Percentiles rank a stretch among this genome's conserved stretches.
These are phyloP conservation scores for Pholis gunnellus DNA, from an alignment of 2,113 vertebrate genomes.

Conservation along the genomic window DNA sequence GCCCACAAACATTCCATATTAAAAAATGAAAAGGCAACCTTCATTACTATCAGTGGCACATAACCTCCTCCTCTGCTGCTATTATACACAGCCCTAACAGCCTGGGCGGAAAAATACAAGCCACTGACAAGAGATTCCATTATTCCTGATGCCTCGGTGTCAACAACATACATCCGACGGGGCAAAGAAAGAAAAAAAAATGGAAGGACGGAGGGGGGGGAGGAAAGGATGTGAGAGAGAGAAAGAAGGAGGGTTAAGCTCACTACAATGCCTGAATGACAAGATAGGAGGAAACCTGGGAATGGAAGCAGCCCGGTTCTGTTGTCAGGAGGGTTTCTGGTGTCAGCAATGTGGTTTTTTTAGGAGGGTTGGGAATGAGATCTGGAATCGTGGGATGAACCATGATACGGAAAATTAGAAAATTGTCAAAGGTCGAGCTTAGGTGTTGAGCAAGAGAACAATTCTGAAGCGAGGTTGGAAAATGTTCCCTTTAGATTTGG, in stretches of 20 bases:
- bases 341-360: constrained; percentile 57
- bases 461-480: constrained; percentile 5
- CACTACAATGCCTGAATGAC: constrained; percentile 73
- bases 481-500: constrained; percentile 12
- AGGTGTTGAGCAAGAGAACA: constrained; percentile 16
- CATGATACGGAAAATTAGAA: constrained; percentile 46
- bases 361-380: constrained; percentile 13
- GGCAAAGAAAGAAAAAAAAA: constrained; percentile 64
- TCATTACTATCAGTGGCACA: constrained; percentile 85
- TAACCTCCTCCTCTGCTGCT: constrained; percentile 76
- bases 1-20: constrained; percentile 85
- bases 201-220: constrained; percentile 52
- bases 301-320: constrained; percentile 62
- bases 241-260: constrained; percentile 71
- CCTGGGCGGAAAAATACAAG: constrained; percentile 79
- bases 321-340: constrained; percentile 59
- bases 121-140: constrained; percentile 80
- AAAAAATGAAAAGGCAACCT: constrained; percentile 84
- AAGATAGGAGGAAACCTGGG: constrained; percentile 72
- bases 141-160: constrained; percentile 81
- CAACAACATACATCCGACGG: constrained; percentile 77
- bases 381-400: constrained; percentile 39
- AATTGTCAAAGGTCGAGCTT: constrained; percentile 28
- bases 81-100: constrained; percentile 80
- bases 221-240: constrained; percentile 54